Conservation (phyloP, 2,113 vertebrate species). For the Cryptoleucopteryx plumbea region DNA sequence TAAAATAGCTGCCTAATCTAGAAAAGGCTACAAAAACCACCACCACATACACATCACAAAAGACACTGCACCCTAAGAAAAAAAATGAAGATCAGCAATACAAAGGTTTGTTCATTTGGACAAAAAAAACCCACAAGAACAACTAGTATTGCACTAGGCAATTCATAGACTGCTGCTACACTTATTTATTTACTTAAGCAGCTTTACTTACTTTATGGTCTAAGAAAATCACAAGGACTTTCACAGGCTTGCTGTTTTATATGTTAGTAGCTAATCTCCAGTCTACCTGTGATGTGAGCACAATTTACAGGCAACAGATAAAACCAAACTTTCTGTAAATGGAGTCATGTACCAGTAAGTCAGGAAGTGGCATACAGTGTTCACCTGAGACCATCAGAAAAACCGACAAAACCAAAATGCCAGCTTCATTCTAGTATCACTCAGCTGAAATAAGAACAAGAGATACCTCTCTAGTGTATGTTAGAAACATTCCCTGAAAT, state of each 20-base stretch:
- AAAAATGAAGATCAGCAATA: not conserved
- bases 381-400: not conserved
- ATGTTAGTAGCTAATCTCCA: not conserved
- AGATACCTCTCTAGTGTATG: not conserved
- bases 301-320: not conserved
- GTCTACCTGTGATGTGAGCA: not conserved
- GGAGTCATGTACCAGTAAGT: not conserved
- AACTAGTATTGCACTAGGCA: not conserved
- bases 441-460: not conserved
- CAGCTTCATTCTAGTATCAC: accelerated
- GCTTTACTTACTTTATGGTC: not conserved
- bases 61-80: not conserved
- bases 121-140: not conserved
- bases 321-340: not conserved
- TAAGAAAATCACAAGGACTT: not conserved
- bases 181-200: not conserved
- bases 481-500: not conserved
- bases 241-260: accelerated
- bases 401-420: not conserved
- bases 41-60: not conserved
- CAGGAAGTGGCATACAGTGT: not conserved
- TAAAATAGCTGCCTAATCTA: not conserved
- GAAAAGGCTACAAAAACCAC: not conserved
- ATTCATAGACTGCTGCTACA: not conserved
- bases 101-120: not conserved